These are phyloP conservation scores for Avahi laniger DNA, from an alignment of 2,797 vertebrate species.

Conservation along the genomic window DNA sequence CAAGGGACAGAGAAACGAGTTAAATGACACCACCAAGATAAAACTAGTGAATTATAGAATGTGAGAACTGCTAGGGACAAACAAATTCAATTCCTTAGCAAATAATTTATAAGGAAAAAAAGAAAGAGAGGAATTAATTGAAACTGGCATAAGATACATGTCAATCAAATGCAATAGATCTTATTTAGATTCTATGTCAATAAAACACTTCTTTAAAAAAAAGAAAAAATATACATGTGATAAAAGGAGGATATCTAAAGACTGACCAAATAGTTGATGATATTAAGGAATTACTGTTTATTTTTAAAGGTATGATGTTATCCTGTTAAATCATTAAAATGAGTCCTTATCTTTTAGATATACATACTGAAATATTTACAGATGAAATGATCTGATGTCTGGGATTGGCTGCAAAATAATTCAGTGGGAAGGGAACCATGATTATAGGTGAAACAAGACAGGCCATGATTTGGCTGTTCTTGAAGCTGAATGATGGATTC, in stretches of 20 bases:
- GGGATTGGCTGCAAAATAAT: slow-evolving; percentile 13
- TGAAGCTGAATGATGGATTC: slow-evolving; percentile 2
- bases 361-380: slow-evolving; percentile 38
- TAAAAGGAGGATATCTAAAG: slow-evolving; percentile 17
- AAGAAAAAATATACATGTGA: background rate
- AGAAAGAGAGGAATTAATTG: slow-evolving; percentile 8
- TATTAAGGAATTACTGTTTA: slow-evolving; percentile 5
- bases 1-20: background rate
- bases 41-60: slow-evolving; percentile 19
- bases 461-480: background rate
- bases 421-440: background rate
- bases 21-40: background rate
- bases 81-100: slow-evolving; percentile 13
- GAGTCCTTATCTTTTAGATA: slow-evolving; percentile 9
- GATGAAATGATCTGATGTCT: slow-evolving; percentile 17
- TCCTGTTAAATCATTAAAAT: slow-evolving; percentile 38
- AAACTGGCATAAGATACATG: background rate
- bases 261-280: slow-evolving; percentile 28
- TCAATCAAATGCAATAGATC: slow-evolving; percentile 16
- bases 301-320: slow-evolving; percentile 1
- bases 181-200: slow-evolving; percentile 45
- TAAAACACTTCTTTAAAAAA: background rate
- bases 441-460: slow-evolving; percentile 6
- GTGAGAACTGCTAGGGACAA: background rate
- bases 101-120: background rate